These are phyloP conservation scores for Redunca redunca DNA, from an alignment of 2,113 vertebrate species.

Conservation along the genomic window DNA sequence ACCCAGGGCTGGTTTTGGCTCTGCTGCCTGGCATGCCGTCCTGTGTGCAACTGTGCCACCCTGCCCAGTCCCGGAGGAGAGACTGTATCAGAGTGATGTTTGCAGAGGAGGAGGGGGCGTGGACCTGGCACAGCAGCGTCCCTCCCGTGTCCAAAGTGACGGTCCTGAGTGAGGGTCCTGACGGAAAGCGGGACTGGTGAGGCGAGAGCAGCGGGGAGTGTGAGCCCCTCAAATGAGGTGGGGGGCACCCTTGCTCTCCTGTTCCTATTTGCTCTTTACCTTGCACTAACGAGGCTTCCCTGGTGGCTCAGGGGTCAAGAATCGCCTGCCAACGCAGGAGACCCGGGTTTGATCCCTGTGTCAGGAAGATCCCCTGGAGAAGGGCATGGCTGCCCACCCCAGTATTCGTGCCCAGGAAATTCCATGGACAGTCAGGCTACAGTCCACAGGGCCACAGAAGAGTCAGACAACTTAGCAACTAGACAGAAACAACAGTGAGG, in stretches of 20 bases:
- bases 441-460: neutral
- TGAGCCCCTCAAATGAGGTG: neutral
- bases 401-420: neutral
- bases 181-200: neutral
- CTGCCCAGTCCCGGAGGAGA: neutral
- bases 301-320: neutral
- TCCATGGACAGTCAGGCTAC: neutral
- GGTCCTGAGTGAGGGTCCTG: neutral
- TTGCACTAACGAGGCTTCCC: neutral
- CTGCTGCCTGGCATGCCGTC: neutral
- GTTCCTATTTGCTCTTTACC: neutral
- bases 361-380: neutral
- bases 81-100: neutral
- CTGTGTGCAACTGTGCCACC: neutral
- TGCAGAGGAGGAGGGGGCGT: neutral
- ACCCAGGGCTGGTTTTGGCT: neutral
- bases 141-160: neutral
- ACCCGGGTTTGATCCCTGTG: neutral
- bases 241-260: neutral
- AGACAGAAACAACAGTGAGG: neutral
- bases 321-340: neutral
- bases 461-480: neutral
- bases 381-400: neutral
- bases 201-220: neutral
- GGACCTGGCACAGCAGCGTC: accelerated